Evolutionary conservation across 2,797 vertebrate genomes (phyloP).

Genomic region (Myotis myotis): DNA sequence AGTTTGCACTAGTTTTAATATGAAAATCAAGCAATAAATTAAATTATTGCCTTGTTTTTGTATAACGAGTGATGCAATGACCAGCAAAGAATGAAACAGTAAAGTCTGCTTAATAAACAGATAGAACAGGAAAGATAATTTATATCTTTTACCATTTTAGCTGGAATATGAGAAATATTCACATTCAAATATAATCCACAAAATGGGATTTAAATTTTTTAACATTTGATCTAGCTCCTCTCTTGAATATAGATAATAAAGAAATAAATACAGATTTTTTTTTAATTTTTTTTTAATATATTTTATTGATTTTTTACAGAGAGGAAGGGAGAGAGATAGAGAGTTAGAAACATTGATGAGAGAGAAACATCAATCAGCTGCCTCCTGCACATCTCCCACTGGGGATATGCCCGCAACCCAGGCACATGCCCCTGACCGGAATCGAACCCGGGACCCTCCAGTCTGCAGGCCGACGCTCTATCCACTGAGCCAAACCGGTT

Average conservation of each 20-base stretch:
- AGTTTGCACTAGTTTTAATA: conserved; percentile 5
- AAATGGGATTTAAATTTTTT: background rate
- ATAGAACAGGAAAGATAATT: background rate
- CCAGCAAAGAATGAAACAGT: conserved; percentile 26
- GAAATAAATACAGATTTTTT: background rate
- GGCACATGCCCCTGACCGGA: no score
- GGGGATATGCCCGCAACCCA: no score
- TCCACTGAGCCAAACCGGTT: no score
- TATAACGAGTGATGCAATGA: background rate
- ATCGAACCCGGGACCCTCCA: no score
- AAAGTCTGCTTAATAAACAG: background rate
- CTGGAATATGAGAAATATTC: background rate
- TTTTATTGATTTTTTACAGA: no score
- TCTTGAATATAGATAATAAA: conserved; percentile 11
- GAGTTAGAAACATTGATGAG: no score
- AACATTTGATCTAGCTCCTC: background rate
- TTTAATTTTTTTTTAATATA: no score
- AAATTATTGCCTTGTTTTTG: background rate
- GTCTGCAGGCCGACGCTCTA: no score
- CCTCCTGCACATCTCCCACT: no score
- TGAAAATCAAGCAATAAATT: conserved; percentile 29
- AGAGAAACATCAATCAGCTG: no score
- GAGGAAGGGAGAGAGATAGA: no score
- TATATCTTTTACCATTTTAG: conserved; percentile 26
- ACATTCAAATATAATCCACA: conserved; percentile 26